Base-by-base conservation (phyloP, 2,113 vertebrate species). In the Sinocyclocheilus rhinocerous region DNA sequence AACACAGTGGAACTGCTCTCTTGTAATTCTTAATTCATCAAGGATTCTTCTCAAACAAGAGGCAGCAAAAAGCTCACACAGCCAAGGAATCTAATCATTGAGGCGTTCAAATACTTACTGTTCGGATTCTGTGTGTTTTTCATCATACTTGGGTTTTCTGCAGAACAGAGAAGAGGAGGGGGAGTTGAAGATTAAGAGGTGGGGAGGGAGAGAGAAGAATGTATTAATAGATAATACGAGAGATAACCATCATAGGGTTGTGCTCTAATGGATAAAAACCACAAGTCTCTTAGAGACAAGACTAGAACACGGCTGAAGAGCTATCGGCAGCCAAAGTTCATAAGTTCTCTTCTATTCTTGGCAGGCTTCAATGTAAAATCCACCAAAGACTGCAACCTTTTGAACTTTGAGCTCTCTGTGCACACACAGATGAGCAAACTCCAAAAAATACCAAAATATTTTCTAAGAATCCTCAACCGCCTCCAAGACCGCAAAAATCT, bases 131-230 rank as follows among this genome's bases (percentile, higher is more conserved):
- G 96, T 76, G 95, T 93, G 93, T 96, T 96, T 93, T 96, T 95
- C 93, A 97, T 96, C 92, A 97, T 97, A 92, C 96, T 96, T 18
- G 97, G 97, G 89, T 98, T 97, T 95, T 98, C 97, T 97, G 93
- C 88, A 67, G 88, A 88, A 9, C 0, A 89, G 73, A 93, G 86
- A 83, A 87, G 55, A 91, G 18, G 59, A 81, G 48, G 81, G 52
- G 87, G 39, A 63, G 39, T 16, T 77, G 15, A 24, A 76, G 69
- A 85, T n/a, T 86, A 72, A 88, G n/a, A 82, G 33, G 70, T 18
- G n/a, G 24, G 73, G 20, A 45, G 73, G 78, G 48, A 83, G 63
- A 79, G 81, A 87, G 11, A 61, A 78, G 33, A 48, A 39, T 76
- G 7, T 24, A 57, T 88, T 88, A 87, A 61, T 55, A 45, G 57